Evolutionary conservation across 1,140 invertebrate genomes (phyloP), one percentile per base, ranked within the genome.

Genomic region (Pseudomyrmex cubaensis): DNA sequence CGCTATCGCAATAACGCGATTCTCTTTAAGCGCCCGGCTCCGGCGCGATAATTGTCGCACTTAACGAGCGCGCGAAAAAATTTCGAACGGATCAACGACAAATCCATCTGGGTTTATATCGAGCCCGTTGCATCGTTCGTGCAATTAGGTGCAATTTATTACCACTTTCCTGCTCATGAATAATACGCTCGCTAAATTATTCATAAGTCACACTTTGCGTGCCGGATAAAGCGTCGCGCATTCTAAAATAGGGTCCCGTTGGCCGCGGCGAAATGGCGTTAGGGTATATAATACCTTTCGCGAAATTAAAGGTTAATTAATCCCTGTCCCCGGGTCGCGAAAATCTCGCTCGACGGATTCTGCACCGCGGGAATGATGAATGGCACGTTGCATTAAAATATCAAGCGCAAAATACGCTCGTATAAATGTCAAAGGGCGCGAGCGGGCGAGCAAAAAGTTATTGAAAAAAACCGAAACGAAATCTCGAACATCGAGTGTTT

Each of bases 201-300:
- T 87, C 86, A 87, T 87, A 87, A 87, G 86, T 87, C 64, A 83
- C 86, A 78, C 86, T 84, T 87, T 22, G 82, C 86, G 85, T 84
- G 86, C 70, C 75, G 83, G 83, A 64, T 80, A 77, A 76, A 61
- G 70, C 66, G 75, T 82, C 83, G 62, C 85, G 70, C 75, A 84
- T 84, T 87, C 86, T 80, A 87, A 87, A 87, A 87, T 87, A 84
- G 73, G 76, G 44, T 87, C 62, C 44, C 20, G 52, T 22, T 13
- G 46, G 8, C 1, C 9, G 2, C 7, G 46, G 54, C 17, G 54
- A 3, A 56, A 17, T 44, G 20, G 35, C 46, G 63, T 35, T 35
- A 35, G 7, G 35, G 35, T 35, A 35, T 35, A 35, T 78, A 61
- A 84, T 84, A 84, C 50, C 46, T 57, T 59, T 75, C 46, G 82